Conservation (phyloP, 2,888 invertebrate species). For the Caenorhabditis doughertyi region DNA sequence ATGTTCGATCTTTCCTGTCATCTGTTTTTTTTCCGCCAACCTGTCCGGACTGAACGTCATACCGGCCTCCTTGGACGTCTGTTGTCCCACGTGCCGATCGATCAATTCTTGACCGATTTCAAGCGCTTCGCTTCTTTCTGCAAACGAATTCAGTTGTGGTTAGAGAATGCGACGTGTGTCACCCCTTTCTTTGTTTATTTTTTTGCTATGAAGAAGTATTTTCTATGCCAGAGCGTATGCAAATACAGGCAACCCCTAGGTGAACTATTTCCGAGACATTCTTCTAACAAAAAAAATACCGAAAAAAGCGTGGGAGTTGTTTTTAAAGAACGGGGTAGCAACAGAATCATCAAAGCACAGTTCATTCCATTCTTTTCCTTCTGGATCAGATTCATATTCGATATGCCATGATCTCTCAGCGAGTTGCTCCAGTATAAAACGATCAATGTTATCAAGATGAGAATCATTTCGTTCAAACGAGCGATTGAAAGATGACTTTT, state of each 20-base stretch:
- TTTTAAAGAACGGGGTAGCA: conserved; percentile 42
- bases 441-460: conserved; percentile 55
- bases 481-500: conserved; percentile 23
- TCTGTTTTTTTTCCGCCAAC: conserved; percentile 42
- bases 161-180: conserved; percentile 29
- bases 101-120: conserved; percentile 83
- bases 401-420: conserved; percentile 47
- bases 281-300: conserved; percentile 25
- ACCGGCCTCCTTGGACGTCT: conserved; percentile 69
- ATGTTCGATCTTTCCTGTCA: background rate
- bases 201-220: background rate
- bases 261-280: conserved; percentile 5
- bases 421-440: conserved; percentile 50
- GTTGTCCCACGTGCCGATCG: conserved; percentile 81
- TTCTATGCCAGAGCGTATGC: conserved; percentile 27
- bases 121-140: conserved; percentile 78
- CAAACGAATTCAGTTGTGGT: conserved; percentile 55
- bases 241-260: conserved; percentile 24
- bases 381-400: conserved; percentile 59
- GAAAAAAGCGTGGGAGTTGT: conserved; percentile 40
- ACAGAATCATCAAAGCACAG: conserved; percentile 57
- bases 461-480: conserved; percentile 26
- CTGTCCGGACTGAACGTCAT: conserved; percentile 75
- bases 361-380: conserved; percentile 59
- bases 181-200: conserved; percentile 47